phyloP scores from a whole-genome alignment of 1,140 invertebrate genomes.

The Branchinecta lindahli region DNA sequence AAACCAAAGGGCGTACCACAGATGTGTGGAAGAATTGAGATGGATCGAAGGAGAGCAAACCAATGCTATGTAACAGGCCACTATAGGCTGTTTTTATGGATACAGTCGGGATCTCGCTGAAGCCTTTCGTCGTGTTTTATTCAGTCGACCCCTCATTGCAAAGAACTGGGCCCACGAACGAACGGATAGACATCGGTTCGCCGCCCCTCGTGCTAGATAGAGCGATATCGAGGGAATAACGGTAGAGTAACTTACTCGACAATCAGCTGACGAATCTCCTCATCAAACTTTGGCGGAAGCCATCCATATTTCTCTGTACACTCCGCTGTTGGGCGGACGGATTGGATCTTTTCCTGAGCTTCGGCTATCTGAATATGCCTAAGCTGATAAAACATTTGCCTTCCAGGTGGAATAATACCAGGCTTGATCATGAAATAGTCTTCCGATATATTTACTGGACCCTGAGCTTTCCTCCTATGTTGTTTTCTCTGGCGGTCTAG shows the following conservation, averaged over 20 bases:
- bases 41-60: too few relatives aligned
- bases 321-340: constrained; percentile 39
- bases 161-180: too few relatives aligned
- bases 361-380: constrained; percentile 60
- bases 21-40: too few relatives aligned
- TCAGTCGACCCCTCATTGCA: too few relatives aligned
- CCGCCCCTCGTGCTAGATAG: too few relatives aligned
- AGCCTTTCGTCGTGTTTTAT: too few relatives aligned
- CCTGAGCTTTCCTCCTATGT: constrained; percentile 13
- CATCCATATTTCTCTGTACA: constrained; percentile 59
- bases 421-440: constrained; percentile 47
- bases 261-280: constrained; percentile 48
- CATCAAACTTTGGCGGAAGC: constrained; percentile 49
- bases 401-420: constrained; percentile 48
- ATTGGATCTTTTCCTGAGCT: constrained; percentile 60
- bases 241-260: constrained; percentile 42
- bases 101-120: too few relatives aligned
- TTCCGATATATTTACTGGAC: constrained; percentile 27
- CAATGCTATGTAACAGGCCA: too few relatives aligned
- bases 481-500: constrained; percentile 11
- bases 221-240: too few relatives aligned
- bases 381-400: constrained; percentile 70
- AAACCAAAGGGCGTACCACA: too few relatives aligned
- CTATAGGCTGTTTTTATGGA: too few relatives aligned
- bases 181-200: too few relatives aligned